A percentile compares a stretch with the other conserved stretches of the same genome.
phyloP scores from a whole-genome alignment of 1,140 invertebrate species.

The Aradophagus sp. region DNA sequence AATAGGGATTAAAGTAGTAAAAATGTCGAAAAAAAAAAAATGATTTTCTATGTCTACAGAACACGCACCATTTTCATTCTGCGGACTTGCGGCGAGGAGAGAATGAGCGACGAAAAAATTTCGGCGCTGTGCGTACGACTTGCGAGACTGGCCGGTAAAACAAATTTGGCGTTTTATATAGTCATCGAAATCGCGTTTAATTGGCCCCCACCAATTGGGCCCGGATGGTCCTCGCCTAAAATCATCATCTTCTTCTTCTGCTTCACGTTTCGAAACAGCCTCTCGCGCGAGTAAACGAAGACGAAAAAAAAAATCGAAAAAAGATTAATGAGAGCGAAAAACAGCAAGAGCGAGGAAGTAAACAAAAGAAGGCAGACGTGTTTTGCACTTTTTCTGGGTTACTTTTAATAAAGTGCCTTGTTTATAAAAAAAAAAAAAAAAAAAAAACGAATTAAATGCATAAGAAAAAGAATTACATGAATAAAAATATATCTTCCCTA shows the following conservation, averaged over 20 bases:
- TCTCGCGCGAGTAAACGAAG: constrained; percentile 30
- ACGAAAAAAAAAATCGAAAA: no score
- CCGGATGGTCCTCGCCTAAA: constrained; percentile 26
- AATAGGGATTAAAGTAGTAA: neutral
- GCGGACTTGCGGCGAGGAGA: neutral
- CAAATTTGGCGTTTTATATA: constrained; percentile 51
- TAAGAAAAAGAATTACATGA: no score
- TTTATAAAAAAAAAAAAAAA: no score
- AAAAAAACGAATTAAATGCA: no score
- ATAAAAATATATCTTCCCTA: no score
- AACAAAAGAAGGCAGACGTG: no score
- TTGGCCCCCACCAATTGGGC: constrained; percentile 46
- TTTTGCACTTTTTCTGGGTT: no score
- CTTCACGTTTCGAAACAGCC: constrained; percentile 44
- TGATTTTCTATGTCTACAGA: no score
- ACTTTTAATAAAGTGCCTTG: no score
- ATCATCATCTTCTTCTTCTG: constrained; percentile 45
- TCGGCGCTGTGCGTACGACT: constrained; percentile 12
- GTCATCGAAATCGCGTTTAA: constrained; percentile 48
- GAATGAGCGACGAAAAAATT: constrained; percentile 6
- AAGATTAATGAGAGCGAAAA: no score
- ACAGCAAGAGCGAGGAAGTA: no score
- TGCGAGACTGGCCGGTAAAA: constrained; percentile 38
- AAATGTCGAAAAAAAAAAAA: neutral
- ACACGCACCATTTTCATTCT: constrained; percentile 42